These are phyloP conservation scores for Lamprologus ornatipinnis DNA, from an alignment of 2,113 vertebrate genomes.

Conservation along the genomic window DNA sequence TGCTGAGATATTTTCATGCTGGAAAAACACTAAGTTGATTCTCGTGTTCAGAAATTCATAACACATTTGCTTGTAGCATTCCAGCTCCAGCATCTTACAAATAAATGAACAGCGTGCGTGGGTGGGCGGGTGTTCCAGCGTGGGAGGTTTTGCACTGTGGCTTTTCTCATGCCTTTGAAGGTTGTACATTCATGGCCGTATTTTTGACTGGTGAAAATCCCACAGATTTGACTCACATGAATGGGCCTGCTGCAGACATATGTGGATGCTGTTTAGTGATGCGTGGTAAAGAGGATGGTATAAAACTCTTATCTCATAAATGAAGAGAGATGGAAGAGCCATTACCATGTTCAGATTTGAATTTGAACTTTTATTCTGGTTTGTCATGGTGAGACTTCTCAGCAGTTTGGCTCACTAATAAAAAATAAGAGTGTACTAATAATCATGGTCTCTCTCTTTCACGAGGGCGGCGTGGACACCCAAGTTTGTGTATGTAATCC, in stretches of 20 bases:
- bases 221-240: conserved; percentile 29
- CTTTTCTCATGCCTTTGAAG: conserved; percentile 4
- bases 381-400: not conserved
- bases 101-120: not conserved
- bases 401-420: not conserved
- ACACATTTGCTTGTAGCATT: not conserved
- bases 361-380: not conserved
- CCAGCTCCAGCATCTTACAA: conserved; percentile 10
- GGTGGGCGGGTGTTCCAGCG: conserved; percentile 5
- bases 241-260: conserved; percentile 3
- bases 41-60: conserved; percentile 9
- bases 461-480: not conserved
- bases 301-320: not conserved
- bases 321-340: not conserved
- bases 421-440: not conserved
- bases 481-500: not conserved
- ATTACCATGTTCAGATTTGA: not conserved
- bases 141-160: conserved; percentile 2
- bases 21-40: conserved; percentile 18
- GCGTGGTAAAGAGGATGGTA: not conserved
- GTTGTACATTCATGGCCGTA: conserved; percentile 1
- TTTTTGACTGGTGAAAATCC: conserved; percentile 13
- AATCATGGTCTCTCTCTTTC: not conserved
- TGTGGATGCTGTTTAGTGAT: not conserved
- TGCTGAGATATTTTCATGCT: conserved; percentile 26